Evolutionary conservation across 2,797 vertebrate genomes (phyloP), one percentile per base, ranked within the genome.

Genomic region (Bovichtus diacanthus): DNA sequence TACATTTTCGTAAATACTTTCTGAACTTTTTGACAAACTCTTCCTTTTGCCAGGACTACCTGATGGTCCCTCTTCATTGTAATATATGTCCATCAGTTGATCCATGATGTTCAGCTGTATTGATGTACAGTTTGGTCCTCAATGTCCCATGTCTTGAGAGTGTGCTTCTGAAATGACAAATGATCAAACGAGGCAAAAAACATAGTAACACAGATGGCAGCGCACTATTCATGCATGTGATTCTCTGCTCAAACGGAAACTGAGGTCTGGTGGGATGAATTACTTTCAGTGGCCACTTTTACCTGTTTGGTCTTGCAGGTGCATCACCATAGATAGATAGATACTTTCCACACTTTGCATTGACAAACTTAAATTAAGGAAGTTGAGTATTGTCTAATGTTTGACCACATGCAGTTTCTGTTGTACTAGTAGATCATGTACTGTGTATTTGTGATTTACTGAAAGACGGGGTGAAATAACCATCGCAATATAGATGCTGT

Each of bases 1-100:
- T 9, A 53, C 12, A 27, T 71, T 71, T 31, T 54, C 23, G 39
- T 71, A 70, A 70, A 70, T 38, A 51, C 2, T 50, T 56, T 78
- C 61, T 8, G 62, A 67, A 50, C 27, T n/a, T 11, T 62, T 67
- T 23, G 2, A 10, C 16, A 50, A 41, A 9, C 62, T 47, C 19
- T n/a, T 13, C 12, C 8, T 46, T 25, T 27, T 46, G 23, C 4
- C 19, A 11, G 2, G 29, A 16, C 23, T 6, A 29, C 1, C 19
- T 12, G 29, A 12, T 1, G 21, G 36, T 9, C 0, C 10, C 27
- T 67, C 49, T 6, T 27, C 5, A 9, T 82, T 74, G 8, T 3
- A 60, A 34, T 66, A 70, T 2, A 62, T 51, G 18, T 69, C 12
- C 7, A 39, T 10, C n/a, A 16, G 5, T 34, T 60, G 36, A 69